Evolutionary conservation across 2,113 vertebrate species (phyloP).

Genomic region (Chaenogobius annularis): DNA sequence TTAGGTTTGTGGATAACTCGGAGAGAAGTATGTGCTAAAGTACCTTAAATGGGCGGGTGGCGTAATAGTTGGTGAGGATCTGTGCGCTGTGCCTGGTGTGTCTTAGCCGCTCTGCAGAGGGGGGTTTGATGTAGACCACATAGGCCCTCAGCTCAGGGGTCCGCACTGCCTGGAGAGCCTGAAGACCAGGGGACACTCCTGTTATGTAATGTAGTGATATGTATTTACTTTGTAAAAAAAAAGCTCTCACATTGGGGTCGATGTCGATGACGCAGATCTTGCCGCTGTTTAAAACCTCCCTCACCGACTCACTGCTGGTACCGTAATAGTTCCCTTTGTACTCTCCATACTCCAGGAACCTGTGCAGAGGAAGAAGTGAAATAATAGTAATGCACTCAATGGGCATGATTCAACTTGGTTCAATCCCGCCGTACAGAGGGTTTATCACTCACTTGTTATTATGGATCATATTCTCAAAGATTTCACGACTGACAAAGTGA

Average conservation of each 20-base stretch:
- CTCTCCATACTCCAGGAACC: slow-evolving; percentile 92
- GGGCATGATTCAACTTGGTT: neutral
- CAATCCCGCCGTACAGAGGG: neutral
- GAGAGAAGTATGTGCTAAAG: neutral
- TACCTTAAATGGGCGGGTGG: slow-evolving; percentile 86
- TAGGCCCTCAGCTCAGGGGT: slow-evolving; percentile 88
- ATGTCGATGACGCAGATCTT: slow-evolving; percentile 92
- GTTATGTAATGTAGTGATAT: neutral
- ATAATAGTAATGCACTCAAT: neutral
- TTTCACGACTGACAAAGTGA: slow-evolving; percentile 87
- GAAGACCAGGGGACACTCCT: neutral
- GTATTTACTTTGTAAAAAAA: neutral
- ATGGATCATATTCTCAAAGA: slow-evolving; percentile 88
- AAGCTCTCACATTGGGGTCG: slow-evolving; percentile 82
- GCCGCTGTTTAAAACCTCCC: slow-evolving; percentile 80
- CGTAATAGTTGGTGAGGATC: slow-evolving; percentile 88
- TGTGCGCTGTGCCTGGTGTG: slow-evolving; percentile 83
- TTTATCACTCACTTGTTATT: neutral
- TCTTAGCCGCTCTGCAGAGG: slow-evolving; percentile 80
- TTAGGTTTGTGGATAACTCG: neutral
- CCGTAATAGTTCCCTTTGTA: slow-evolving; percentile 91
- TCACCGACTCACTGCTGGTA: slow-evolving; percentile 85
- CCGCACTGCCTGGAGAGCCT: slow-evolving; percentile 86
- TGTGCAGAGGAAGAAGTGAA: slow-evolving; percentile 41
- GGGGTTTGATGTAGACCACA: slow-evolving; percentile 92